Percentiles rank a stretch among this genome's conserved stretches.
phyloP scores from a whole-genome alignment of 2,888 invertebrate species.

The Thysanoteuthis rhombus region DNA sequence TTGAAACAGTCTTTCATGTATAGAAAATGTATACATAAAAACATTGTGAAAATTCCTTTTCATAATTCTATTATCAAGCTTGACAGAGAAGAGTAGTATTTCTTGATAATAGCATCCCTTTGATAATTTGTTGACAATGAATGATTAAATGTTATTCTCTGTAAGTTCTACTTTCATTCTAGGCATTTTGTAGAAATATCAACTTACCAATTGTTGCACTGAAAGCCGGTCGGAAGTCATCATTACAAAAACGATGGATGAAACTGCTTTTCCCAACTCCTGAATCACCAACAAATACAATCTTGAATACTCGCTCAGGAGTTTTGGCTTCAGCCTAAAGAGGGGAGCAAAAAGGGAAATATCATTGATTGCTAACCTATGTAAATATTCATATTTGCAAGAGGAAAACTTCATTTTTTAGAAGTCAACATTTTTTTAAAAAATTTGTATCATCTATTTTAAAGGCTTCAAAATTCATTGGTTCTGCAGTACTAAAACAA shows the following conservation, averaged over 20 bases:
- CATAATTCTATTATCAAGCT: no score
- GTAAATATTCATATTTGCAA: no score
- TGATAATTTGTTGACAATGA: background rate
- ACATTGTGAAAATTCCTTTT: no score
- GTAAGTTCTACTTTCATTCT: background rate
- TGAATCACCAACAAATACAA: constrained; percentile 79
- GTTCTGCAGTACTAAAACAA: no score
- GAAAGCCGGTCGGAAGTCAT: constrained; percentile 85
- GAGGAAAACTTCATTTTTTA: no score
- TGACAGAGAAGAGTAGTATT: no score
- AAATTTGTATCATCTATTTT: no score
- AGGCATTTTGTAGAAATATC: background rate
- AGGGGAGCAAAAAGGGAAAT: background rate
- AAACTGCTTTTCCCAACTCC: constrained; percentile 97
- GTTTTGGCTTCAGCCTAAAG: constrained; percentile 19
- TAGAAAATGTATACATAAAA: no score
- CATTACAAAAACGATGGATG: constrained; percentile 92
- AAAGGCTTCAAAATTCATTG: no score
- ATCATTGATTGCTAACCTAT: background rate
- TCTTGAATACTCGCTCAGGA: constrained; percentile 71
- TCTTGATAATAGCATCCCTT: background rate
- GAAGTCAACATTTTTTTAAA: no score
- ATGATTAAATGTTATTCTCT: background rate
- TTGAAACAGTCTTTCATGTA: background rate
- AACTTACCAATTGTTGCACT: constrained; percentile 88